Evolutionary conservation across 2,113 vertebrate species (phyloP).

Genomic region (Xiphorhynchus elegans): DNA sequence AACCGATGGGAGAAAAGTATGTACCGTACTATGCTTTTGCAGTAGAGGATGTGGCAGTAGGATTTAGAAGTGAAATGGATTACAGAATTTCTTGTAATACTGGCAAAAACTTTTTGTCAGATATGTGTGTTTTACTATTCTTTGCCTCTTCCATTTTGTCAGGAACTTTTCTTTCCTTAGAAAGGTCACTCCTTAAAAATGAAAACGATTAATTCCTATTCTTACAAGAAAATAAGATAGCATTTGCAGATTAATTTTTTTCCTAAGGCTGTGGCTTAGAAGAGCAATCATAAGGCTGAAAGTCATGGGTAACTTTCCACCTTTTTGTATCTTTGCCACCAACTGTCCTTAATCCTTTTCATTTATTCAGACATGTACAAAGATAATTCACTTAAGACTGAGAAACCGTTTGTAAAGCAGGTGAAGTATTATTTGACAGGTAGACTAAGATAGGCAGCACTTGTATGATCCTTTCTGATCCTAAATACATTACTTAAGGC

Average conservation of each 20-base stretch:
- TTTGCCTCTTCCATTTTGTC: neutral
- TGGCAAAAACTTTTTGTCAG: neutral
- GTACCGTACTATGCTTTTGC: neutral
- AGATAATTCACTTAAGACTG: neutral
- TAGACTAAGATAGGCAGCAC: neutral
- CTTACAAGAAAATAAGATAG: neutral
- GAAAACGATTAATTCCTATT: neutral
- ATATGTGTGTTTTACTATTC: neutral
- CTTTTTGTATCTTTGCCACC: neutral
- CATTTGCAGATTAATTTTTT: neutral
- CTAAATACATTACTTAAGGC: rapidly evolving
- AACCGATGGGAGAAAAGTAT: neutral
- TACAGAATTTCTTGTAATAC: slow-evolving; percentile 4
- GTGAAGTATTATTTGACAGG: neutral
- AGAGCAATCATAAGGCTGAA: neutral
- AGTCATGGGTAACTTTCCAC: neutral
- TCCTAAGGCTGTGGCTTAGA: neutral
- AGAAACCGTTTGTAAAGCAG: neutral
- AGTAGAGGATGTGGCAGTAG: neutral
- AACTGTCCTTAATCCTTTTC: neutral
- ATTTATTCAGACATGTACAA: neutral
- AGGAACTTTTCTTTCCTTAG: neutral
- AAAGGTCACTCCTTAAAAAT: neutral
- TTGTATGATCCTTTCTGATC: neutral
- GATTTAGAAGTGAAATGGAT: slow-evolving; percentile 1